Evolutionary conservation across 2,113 vertebrate genomes (phyloP).

Genomic region (Ctenomys sociabilis): DNA sequence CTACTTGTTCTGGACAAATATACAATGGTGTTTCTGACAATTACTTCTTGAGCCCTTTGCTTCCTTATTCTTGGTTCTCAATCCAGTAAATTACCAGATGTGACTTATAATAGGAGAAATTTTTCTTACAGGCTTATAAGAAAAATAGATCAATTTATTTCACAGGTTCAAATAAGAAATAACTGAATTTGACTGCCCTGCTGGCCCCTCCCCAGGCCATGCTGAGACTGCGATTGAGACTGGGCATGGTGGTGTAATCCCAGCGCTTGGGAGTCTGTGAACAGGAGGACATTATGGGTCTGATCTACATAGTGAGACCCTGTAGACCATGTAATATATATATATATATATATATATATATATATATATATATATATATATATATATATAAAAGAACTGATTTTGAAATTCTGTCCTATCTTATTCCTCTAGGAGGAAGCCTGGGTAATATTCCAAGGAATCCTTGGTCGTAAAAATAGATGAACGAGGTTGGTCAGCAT

Average conservation of each 20-base stretch:
- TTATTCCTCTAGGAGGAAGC: background rate
- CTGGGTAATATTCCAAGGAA: background rate
- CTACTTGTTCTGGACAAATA: background rate
- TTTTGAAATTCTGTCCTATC: background rate
- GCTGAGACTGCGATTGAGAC: too few species aligned
- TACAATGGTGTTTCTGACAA: background rate
- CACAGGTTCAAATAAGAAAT: background rate
- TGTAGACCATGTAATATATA: too few species aligned
- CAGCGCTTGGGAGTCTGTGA: too few species aligned
- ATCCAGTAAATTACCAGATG: background rate
- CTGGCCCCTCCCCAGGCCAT: too few species aligned
- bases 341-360: too few species aligned
- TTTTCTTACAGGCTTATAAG: background rate
- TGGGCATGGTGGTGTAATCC: too few species aligned
- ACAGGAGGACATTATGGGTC: too few species aligned
- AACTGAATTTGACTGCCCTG: background rate
- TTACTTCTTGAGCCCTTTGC: background rate
- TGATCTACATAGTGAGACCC: too few species aligned
- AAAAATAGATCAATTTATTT: background rate
- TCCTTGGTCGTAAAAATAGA: background rate
- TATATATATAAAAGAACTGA: background rate
- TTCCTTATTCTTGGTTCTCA: background rate
- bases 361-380: too few species aligned
- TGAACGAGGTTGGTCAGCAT: background rate
- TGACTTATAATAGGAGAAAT: slow-evolving; percentile 38